Evolutionary conservation across 1,140 invertebrate species (phyloP), one percentile per base, ranked within the genome.

Genomic region (Harpegnathos saltator): DNA sequence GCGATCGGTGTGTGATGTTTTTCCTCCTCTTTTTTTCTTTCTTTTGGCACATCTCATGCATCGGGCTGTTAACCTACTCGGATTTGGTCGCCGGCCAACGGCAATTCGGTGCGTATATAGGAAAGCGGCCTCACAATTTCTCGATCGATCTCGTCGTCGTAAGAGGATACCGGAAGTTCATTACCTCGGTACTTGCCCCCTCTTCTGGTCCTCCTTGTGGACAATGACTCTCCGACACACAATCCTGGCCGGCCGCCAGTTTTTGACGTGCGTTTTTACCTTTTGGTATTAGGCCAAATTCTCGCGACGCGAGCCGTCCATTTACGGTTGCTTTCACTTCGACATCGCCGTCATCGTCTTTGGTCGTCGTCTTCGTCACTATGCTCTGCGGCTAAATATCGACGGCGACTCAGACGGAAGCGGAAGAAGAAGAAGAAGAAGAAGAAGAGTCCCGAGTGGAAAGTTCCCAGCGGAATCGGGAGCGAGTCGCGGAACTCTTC

Each of bases 261-360:
- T n/a, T 22, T 66, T 61, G 24, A 33, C 22, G 56, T 50, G 59
- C 83, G n/a, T 74, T 87, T 81, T 75, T 83, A 38, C 44, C 24
- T 63, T 69, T 71, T 77, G 71, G 59, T 69, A 52, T 87, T 87
- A 81, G 19, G 85, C 85, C 85, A 87, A 85, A 88, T 84, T 85
- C 72, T 82, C 17, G 71, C 33, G 56, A 58, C 62, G 68, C 54
- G 19, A 68, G 59, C 38, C 38, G 33, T 77, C 78, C 59, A 73
- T 82, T 85, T 58, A 69, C 61, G 56, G 17, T 52, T n/a, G 48
- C 77, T 80, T 80, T 80, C 75, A 80, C 65, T 22, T 56, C 19
- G 58, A 62, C 50, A 65, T n/a, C 54, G 52, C 11, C 17, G 19
- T 15, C 29, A n/a, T n/a, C n/a, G n/a, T n/a, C n/a, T n/a, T n/a